Conservation (phyloP, 2,888 invertebrate genomes). For the Panorpa germanica region DNA sequence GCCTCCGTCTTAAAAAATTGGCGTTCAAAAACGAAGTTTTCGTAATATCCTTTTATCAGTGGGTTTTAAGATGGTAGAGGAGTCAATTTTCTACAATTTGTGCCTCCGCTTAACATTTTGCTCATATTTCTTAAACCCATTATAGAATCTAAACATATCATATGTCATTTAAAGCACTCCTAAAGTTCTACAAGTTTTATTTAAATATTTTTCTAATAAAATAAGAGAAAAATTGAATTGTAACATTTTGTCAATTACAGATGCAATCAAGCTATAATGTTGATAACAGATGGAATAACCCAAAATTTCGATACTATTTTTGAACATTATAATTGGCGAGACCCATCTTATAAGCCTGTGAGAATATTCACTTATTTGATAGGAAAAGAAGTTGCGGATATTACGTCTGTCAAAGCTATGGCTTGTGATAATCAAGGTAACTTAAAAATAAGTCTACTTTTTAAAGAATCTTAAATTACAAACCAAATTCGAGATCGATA, state of each 20-base stretch:
- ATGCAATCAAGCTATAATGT: conserved; percentile 93
- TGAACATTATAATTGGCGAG: conserved; percentile 70
- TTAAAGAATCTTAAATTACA: too few species aligned
- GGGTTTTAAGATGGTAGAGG: too few species aligned
- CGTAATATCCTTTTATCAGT: background rate
- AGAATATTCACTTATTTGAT: conserved; percentile 96
- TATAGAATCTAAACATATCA: background rate
- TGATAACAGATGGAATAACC: conserved; percentile 96
- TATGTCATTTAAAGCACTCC: conserved; percentile 17
- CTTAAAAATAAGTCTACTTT: too few species aligned
- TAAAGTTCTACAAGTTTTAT: background rate
- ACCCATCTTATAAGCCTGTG: conserved; percentile 59
- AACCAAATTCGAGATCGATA: too few species aligned
- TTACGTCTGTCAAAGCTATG: conserved; percentile 92
- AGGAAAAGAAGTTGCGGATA: conserved; percentile 84
- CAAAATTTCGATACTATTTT: conserved; percentile 88
- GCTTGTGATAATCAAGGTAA: conserved; percentile 93
- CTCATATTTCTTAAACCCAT: background rate
- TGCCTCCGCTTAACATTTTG: too few species aligned
- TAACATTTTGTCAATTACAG: too few species aligned
- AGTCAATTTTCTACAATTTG: background rate
- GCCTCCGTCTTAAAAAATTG: background rate
- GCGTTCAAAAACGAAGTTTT: background rate
- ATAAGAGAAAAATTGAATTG: background rate
- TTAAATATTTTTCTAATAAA: too few species aligned